A percentile compares a stretch with the other conserved stretches of the same genome.
Conservation (phyloP, 2,113 vertebrate species). For the Chrysemys picta region DNA sequence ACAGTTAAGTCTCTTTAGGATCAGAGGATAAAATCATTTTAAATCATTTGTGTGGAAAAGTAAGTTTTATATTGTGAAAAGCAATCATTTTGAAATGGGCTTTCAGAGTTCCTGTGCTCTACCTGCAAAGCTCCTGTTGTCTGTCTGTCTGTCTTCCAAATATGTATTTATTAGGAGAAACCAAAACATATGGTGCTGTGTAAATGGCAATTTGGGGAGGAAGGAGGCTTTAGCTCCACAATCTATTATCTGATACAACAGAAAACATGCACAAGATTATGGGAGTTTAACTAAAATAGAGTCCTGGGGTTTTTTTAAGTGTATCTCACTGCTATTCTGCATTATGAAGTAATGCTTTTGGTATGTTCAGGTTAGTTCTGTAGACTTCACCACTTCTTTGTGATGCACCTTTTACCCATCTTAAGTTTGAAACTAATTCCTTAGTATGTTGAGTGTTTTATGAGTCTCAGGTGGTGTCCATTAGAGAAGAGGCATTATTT, state of each 20-base stretch:
- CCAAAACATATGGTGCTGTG: neutral
- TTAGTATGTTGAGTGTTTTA: constrained; percentile 9
- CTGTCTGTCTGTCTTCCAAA: neutral
- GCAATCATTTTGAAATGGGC: constrained; percentile 17
- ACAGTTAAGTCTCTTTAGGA: neutral
- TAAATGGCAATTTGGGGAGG: neutral
- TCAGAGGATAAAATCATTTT: neutral
- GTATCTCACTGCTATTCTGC: constrained; percentile 2
- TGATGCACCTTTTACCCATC: neutral
- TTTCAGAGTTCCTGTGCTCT: constrained; percentile 30
- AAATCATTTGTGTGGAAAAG: neutral
- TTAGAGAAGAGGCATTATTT: constrained; percentile 29
- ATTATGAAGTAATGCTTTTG: constrained; percentile 41
- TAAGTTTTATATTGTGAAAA: constrained; percentile 2
- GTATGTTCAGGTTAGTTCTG: neutral
- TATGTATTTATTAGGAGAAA: neutral
- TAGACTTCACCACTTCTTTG: constrained; percentile 27
- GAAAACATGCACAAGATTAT: neutral
- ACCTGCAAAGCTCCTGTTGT: constrained; percentile 29
- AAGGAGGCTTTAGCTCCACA: neutral
- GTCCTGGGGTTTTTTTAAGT: neutral
- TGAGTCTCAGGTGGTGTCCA: constrained; percentile 29
- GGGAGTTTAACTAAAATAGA: neutral
- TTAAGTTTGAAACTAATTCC: constrained; percentile 20
- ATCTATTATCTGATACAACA: neutral